Conservation (phyloP, 1,140 invertebrate genomes). For the Pararge aegeria region DNA sequence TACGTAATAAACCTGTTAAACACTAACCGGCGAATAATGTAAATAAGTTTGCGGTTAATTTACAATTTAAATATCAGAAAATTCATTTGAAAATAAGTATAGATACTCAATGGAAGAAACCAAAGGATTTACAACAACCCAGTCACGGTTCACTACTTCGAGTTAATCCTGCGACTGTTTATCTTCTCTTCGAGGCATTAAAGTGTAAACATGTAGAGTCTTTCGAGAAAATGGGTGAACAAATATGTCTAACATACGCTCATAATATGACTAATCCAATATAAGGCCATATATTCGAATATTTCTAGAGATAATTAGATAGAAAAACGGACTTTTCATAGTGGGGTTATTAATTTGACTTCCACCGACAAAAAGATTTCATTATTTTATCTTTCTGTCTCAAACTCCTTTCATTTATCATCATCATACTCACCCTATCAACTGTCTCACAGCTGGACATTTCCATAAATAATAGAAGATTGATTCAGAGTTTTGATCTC, state of each 20-base stretch:
- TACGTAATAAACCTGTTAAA: neutral
- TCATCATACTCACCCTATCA: too few relatives aligned
- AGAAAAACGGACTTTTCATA: too few relatives aligned
- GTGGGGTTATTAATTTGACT: too few relatives aligned
- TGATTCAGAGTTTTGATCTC: too few relatives aligned
- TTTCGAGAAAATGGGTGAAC: constrained; percentile 11
- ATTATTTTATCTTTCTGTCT: too few relatives aligned
- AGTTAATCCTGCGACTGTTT: constrained; percentile 14
- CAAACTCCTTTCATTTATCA: too few relatives aligned
- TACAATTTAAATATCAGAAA: neutral
- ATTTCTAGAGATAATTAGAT: too few relatives aligned
- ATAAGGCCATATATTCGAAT: neutral
- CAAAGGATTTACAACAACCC: constrained; percentile 4
- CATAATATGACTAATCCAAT: neutral
- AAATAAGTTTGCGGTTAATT: neutral
- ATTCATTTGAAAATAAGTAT: neutral
- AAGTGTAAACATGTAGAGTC: constrained; percentile 11
- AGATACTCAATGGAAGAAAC: constrained; percentile 10
- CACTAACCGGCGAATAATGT: neutral
- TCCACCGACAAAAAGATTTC: too few relatives aligned
- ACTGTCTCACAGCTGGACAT: too few relatives aligned
- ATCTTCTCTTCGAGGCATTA: constrained; percentile 1
- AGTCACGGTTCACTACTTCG: constrained; percentile 1
- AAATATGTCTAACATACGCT: neutral
- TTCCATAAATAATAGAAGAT: too few relatives aligned